phyloP scores from a whole-genome alignment of 2,113 vertebrate species.

The Rissa tridactyla region DNA sequence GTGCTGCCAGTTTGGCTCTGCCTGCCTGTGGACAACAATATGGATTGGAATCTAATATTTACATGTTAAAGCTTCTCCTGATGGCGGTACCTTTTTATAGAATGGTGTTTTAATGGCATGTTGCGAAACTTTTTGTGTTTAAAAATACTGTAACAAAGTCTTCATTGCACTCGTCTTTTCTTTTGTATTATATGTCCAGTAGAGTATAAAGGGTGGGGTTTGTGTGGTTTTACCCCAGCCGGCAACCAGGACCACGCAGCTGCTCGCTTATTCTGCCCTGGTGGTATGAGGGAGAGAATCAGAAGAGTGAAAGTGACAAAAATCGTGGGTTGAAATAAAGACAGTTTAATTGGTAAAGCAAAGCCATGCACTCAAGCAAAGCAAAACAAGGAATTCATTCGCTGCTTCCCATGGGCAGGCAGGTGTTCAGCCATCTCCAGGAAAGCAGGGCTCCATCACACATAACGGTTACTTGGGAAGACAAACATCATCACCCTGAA shows the following conservation, averaged over 20 bases:
- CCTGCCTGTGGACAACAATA: conserved; percentile 43
- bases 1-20: background rate
- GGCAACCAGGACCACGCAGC: background rate
- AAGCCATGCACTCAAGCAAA: background rate
- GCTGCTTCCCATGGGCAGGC: background rate
- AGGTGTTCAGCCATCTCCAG: background rate
- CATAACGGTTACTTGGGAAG: background rate
- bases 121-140: conserved; percentile 13
- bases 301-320: background rate
- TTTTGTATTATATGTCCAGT: background rate
- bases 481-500: background rate
- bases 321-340: background rate
- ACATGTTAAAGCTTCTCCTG: conserved; percentile 39
- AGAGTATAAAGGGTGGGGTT: background rate
- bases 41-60: conserved; percentile 61
- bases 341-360: background rate
- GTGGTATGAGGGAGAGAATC: background rate
- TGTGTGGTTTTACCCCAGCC: background rate
- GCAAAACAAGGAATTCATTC: background rate
- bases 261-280: background rate
- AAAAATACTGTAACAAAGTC: background rate
- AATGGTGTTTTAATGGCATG: background rate
- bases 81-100: background rate
- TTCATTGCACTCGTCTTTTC: background rate
- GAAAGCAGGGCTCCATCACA: background rate